Evolutionary conservation across 2,888 invertebrate genomes (phyloP), one percentile per base, ranked within the genome.

Genomic region (Lissocephala sabroskyi): DNA sequence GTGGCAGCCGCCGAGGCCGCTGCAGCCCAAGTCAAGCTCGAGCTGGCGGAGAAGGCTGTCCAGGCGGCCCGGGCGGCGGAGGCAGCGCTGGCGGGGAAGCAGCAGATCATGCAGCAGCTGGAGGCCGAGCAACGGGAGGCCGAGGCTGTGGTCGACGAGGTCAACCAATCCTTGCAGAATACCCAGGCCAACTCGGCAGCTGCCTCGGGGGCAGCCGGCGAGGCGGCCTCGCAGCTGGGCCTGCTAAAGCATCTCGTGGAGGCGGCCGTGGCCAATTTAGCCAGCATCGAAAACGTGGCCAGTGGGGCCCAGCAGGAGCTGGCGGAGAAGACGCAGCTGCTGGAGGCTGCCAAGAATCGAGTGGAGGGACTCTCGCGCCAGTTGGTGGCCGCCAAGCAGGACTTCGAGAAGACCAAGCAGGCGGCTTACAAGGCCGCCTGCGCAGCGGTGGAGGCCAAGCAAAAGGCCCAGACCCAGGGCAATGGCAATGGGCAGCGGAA

Each of bases 51-150:
- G 62, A 90, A 89, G 68, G 91, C 91, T 0, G 82, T 89, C 7
- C 89, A 90, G 81, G 91, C 92, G 0, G 91, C 91, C 0, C 89
- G 90, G 65, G 90, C 90, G 0, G 91, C 91, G 0, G 90, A 90
- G 75, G 90, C 90, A 0, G 90, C 91, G 0, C 80, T 91, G 2
- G 88, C 89, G 2, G 91, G 91, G 0, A 91, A 91, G 62, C 89
- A 90, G 66, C 89, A 89, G 13, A 87, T 91, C 19, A 89, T 91
- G 0, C 89, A 90, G 62, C 90, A 91, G 65, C 83, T 92, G 2
- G 88, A 90, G 59, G 88, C 89, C 64, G 90, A 91, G 76, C 87
- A 91, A 7, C 88, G 87, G 46, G 91, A 91, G 70, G 90, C 91
- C 0, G 89, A 89, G 47, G 86, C 87, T 0, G 89, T 88, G 0